Evolutionary conservation across 1,140 invertebrate genomes (phyloP), one percentile per base, ranked within the genome.

Genomic region (Amyelois transitella): DNA sequence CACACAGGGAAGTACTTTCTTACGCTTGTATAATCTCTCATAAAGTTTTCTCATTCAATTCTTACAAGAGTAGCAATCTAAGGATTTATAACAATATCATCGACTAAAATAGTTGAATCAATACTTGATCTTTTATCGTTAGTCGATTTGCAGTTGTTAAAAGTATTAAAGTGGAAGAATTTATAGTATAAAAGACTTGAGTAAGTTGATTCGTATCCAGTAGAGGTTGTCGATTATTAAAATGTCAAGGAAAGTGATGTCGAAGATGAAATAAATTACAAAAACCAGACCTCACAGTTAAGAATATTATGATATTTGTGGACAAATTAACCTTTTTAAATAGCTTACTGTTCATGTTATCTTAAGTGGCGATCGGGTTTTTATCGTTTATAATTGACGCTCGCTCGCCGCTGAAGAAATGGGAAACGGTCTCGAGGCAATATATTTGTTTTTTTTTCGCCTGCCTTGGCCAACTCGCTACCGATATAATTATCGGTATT

Each of bases 311-410:
- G 7, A 6, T 32, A 10, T 22, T 48, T 44, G 19, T 48, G 8
- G n/a, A 10, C 21, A 48, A 12, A 48, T 48, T 21, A 48, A 21
- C 45, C 20, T 48, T 22, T 18, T 48, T 48, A 48, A 48, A 48
- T 48, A n/a, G 45, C 45, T 22, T 48, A 21, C 22, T 22, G 21
- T 48, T 44, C 20, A 22, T 21, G 45, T 22, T 48, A 48, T 48
- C 14, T 22, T 5, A 19, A 18, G 50, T 32, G 24, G 18, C 2
- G 25, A 32, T 32, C 25, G 12, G 25, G 3, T 32, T n/a, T n/a
- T n/a, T 10, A 32, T 32, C 25, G 25, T 32, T 32, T 6, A 32
- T 32, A 32, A 32, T 32, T 32, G 25, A 32, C 25, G 25, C 25
- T 32, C 25, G 25, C 8, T 32, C 25, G 25, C 25, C 4, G 7